Percentiles rank a stretch among this genome's conserved stretches.
Evolutionary conservation across 2,113 vertebrate genomes (phyloP).

Genomic region (Phaethon lepturus): DNA sequence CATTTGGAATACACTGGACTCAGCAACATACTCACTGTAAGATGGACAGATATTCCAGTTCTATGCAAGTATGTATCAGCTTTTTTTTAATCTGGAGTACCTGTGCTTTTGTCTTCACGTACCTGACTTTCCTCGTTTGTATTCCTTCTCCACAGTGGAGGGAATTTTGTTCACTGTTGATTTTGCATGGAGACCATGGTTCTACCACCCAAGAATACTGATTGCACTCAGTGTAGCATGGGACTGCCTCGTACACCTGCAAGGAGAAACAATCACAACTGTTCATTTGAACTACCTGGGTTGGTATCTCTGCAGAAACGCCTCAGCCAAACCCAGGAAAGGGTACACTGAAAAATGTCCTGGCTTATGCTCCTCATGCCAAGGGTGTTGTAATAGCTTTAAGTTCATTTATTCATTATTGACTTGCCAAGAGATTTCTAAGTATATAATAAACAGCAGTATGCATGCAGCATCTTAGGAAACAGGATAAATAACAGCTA

Average conservation of each 20-base stretch:
- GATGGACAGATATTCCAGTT: not conserved
- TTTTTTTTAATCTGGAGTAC: not conserved
- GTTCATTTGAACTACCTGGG: conserved; percentile 1
- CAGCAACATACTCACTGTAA: not conserved
- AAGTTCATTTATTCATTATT: conserved; percentile 58
- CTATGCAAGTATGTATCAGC: not conserved
- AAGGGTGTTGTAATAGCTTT: not conserved
- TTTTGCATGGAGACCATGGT: conserved; percentile 92
- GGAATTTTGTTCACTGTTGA: conserved; percentile 85
- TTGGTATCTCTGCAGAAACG: conserved; percentile 15
- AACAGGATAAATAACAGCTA: conserved; percentile 66
- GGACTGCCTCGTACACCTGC: conserved; percentile 92
- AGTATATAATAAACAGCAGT: conserved; percentile 44
- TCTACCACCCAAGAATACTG: conserved; percentile 88
- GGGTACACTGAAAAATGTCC: not conserved
- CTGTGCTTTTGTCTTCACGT: conserved; percentile 57
- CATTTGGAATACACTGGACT: not conserved
- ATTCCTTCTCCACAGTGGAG: conserved; percentile 91
- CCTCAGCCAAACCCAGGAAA: conserved; percentile 8
- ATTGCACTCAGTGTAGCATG: conserved; percentile 88
- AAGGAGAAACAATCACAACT: conserved; percentile 60
- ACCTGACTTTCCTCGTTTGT: conserved; percentile 93
- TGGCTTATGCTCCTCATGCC: not conserved
- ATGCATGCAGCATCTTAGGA: conserved; percentile 3
- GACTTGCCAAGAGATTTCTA: conserved; percentile 62